Evolutionary conservation across 2,113 vertebrate species (phyloP).

Genomic region (Misgurnus mizolepis): DNA sequence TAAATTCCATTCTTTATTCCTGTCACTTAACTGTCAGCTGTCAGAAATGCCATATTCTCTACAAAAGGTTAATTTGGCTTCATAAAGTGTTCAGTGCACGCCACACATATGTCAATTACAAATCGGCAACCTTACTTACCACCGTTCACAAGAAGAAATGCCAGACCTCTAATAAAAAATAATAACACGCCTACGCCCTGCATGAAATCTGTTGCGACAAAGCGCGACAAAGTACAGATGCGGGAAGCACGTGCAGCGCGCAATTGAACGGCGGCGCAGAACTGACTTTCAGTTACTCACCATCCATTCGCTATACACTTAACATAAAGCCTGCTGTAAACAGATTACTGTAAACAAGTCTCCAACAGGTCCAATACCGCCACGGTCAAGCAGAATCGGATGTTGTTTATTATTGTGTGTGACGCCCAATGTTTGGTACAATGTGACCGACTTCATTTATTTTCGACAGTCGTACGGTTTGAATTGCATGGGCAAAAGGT

Average conservation of each 20-base stretch:
- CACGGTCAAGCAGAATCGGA: conserved; percentile 26
- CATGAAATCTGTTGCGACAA: conserved; percentile 23
- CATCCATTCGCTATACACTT: conserved; percentile 18
- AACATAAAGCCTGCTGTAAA: conserved; percentile 38
- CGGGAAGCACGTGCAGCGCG: not conserved
- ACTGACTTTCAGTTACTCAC: conserved; percentile 29
- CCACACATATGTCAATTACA: not conserved
- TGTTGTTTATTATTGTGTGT: conserved; percentile 17
- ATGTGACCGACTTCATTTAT: conserved; percentile 31
- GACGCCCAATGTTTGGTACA: conserved; percentile 35
- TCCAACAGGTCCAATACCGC: conserved; percentile 32
- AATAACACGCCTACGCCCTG: conserved; percentile 16
- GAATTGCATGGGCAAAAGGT: conserved; percentile 12
- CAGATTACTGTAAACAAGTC: conserved; percentile 49
- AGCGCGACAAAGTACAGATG: not conserved
- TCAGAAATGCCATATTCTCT: too few species aligned
- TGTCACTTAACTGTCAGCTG: too few species aligned
- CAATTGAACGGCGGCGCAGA: not conserved
- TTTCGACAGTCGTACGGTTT: conserved; percentile 8
- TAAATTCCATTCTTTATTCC: too few species aligned
- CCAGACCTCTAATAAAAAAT: not conserved
- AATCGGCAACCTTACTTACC: not conserved
- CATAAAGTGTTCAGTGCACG: too few species aligned
- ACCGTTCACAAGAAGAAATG: not conserved
- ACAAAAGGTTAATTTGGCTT: too few species aligned